A percentile compares a stretch with the other conserved stretches of the same genome.
Evolutionary conservation across 2,113 vertebrate species (phyloP).

Genomic region (Bufo bufo): DNA sequence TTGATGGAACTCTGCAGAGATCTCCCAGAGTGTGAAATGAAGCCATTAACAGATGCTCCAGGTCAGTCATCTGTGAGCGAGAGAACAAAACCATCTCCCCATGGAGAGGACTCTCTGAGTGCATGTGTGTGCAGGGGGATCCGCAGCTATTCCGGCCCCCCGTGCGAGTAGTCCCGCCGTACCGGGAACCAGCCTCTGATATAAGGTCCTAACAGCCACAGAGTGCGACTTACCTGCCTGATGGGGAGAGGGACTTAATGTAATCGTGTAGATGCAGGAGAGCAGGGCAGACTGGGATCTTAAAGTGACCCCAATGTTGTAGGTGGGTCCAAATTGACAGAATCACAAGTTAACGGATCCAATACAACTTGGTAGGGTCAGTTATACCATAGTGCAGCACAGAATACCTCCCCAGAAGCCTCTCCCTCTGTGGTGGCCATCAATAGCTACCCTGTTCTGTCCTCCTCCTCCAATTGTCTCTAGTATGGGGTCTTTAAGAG

Average conservation of each 20-base stretch:
- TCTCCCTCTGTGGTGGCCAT: too few relatives aligned
- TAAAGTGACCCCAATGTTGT: too few relatives aligned
- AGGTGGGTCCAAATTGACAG: too few relatives aligned
- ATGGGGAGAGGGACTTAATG: neutral
- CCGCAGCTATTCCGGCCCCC: neutral
- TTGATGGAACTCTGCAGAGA: slow-evolving; percentile 44
- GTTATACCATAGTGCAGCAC: too few relatives aligned
- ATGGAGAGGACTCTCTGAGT: neutral
- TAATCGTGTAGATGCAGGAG: neutral
- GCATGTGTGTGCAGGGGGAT: neutral
- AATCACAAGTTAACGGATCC: too few relatives aligned
- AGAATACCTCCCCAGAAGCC: too few relatives aligned
- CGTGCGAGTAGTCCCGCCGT: neutral
- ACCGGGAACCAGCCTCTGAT: neutral
- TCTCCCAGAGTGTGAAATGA: slow-evolving; percentile 51
- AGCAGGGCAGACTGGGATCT: neutral
- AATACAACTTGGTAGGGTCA: too few relatives aligned
- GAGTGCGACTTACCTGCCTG: neutral
- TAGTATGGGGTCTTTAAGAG: too few relatives aligned
- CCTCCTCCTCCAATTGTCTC: too few relatives aligned
- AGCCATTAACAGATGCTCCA: slow-evolving; percentile 43
- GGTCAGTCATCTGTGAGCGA: slow-evolving; percentile 52
- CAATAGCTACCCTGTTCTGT: too few relatives aligned
- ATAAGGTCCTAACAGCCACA: neutral
- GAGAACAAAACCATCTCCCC: slow-evolving; percentile 22